Evolutionary conservation across 1,140 invertebrate species (phyloP), one percentile per base, ranked within the genome.

Genomic region (Lethrus apterus): DNA sequence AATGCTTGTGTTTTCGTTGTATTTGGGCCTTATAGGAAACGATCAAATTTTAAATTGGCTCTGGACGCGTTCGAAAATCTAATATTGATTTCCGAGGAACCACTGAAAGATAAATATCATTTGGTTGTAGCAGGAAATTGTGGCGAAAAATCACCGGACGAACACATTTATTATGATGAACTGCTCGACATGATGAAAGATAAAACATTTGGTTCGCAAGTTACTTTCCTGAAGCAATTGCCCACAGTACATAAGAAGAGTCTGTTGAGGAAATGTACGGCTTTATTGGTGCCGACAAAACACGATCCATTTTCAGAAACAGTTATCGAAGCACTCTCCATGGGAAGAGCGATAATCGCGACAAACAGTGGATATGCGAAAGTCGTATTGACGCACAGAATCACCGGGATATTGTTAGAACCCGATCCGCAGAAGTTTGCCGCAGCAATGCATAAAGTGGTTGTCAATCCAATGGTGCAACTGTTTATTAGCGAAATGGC

Each of bases 91-190:
- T 53, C 52, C 17, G 31, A 44, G 17, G 33, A 53, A 2, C 21
- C 52, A 1, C 44, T 57, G 11, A 44, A 56, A 18, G 44, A 53
- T 17, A 46, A 56, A 32, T 46, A 58, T 23, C 60, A 63, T 44
- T 33, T 64, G 9, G 55, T 63, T 0, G 54, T 64, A 23, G 62
- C 57, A 3, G 60, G 62, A 10, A 53, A 59, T 32, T 62, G 56
- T 29, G 57, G 19, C 11, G 50, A 55, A n/a, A 26, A 44, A 17
- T 50, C 44, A 2, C 19, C 44, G 3, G 48, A 57, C 0, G 52
- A 62, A 33, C 47, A 49, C 17, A 21, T 55, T 4, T 55, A 61
- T 21, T 63, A 63, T 31, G 49, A 56, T 8, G 50, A 62, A 46
- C 33, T 64, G 26, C 38, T 59, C 24, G 52, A 51, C 7, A 17